Evolutionary conservation across 2,113 vertebrate genomes (phyloP).

Genomic region (Hippocampus mohnikei): DNA sequence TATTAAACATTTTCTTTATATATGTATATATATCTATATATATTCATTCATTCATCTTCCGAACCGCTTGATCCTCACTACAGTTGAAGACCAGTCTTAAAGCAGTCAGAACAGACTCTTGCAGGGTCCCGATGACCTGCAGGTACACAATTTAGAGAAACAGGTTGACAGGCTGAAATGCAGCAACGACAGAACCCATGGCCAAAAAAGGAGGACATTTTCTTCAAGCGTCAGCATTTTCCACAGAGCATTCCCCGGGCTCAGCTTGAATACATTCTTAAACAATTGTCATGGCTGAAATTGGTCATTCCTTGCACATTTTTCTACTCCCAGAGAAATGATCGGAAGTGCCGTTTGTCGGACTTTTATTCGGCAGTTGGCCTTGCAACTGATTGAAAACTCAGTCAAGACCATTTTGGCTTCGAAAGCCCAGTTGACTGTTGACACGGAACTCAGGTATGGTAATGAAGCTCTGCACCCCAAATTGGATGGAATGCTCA

Average conservation of each 20-base stretch:
- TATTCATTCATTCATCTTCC: too few relatives aligned
- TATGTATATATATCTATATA: too few relatives aligned
- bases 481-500: constrained; percentile 30
- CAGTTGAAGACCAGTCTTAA: constrained; percentile 46
- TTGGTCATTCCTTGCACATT: constrained; percentile 34
- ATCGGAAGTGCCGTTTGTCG: constrained; percentile 23
- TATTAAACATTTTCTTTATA: too few relatives aligned
- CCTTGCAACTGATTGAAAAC: constrained; percentile 18
- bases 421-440: constrained; percentile 41
- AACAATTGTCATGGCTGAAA: constrained; percentile 52
- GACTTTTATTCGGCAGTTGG: constrained; percentile 34
- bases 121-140: constrained; percentile 48
- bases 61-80: too few relatives aligned
- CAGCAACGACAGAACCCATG: constrained; percentile 45
- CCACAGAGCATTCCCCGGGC: constrained; percentile 44
- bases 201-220: constrained; percentile 60
- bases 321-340: constrained; percentile 27
- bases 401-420: constrained; percentile 36
- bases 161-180: constrained; percentile 49
- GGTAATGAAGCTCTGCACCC: constrained; percentile 30
- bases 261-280: constrained; percentile 56
- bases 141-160: constrained; percentile 69
- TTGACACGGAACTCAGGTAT: constrained; percentile 43
- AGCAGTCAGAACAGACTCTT: constrained; percentile 49
- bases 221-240: constrained; percentile 65